These are phyloP conservation scores for Zenarchopterus dispar DNA, from an alignment of 2,797 vertebrate genomes.

Conservation along the genomic window DNA sequence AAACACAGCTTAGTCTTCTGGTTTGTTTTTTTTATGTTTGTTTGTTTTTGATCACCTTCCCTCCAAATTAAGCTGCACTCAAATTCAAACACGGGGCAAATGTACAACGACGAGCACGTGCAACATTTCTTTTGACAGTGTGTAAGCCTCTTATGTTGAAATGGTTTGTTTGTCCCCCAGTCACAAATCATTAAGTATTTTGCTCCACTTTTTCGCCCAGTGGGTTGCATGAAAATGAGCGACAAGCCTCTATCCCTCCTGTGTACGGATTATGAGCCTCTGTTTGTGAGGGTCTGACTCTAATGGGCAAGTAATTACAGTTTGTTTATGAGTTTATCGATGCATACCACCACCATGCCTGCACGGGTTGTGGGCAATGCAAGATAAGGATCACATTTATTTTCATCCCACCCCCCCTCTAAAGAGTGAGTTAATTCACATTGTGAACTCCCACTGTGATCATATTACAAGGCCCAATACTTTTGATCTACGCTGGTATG, in stretches of 20 bases:
- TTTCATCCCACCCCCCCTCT: conserved; percentile 27
- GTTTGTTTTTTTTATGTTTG: conserved; percentile 15
- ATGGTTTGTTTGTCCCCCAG: conserved; percentile 76
- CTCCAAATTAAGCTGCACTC: conserved; percentile 60
- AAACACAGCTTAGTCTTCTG: conserved; percentile 19
- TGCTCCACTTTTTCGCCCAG: conserved; percentile 72
- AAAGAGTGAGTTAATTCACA: conserved; percentile 64
- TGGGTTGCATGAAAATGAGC: conserved; percentile 75
- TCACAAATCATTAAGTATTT: conserved; percentile 82
- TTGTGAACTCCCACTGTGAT: conserved; percentile 76
- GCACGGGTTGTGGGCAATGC: conserved; percentile 71
- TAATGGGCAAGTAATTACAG: conserved; percentile 83
- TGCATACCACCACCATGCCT: conserved; percentile 77
- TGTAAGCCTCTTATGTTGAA: conserved; percentile 78
- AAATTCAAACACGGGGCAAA: conserved; percentile 55
- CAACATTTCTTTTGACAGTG: conserved; percentile 71
- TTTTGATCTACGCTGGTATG: conserved; percentile 67
- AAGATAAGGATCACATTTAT: conserved; percentile 73
- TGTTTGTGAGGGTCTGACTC: conserved; percentile 78
- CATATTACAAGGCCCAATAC: conserved; percentile 71
- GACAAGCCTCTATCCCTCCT: conserved; percentile 75
- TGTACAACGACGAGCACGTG: conserved; percentile 47
- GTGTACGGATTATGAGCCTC: conserved; percentile 77
- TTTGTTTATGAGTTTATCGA: conserved; percentile 84
- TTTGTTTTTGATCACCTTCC: conserved; percentile 59